phyloP scores from a whole-genome alignment of 2,888 invertebrate genomes.

The Polyommatus icarus region DNA sequence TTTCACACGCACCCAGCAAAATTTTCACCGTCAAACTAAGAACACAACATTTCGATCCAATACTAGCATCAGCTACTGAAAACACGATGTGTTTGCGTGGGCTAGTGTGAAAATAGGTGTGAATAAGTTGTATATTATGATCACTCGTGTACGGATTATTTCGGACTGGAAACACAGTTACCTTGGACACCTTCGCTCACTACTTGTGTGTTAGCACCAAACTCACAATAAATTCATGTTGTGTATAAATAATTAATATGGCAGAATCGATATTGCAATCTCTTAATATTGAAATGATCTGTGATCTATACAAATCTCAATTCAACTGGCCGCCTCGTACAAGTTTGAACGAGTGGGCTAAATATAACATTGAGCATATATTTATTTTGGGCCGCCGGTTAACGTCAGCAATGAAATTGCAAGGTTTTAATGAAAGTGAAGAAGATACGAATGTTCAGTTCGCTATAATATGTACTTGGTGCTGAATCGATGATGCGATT shows the following conservation, averaged over 20 bases:
- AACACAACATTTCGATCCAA: slow-evolving; percentile 78
- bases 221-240: slow-evolving; percentile 40
- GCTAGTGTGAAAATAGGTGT: slow-evolving; percentile 78
- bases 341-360: slow-evolving; percentile 72
- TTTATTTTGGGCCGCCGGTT: slow-evolving; percentile 76
- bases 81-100: slow-evolving; percentile 76
- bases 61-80: slow-evolving; percentile 72
- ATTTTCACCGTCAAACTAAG: slow-evolving; percentile 67
- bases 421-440: slow-evolving; percentile 42
- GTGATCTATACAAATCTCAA: slow-evolving; percentile 72
- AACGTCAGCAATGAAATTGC: slow-evolving; percentile 66
- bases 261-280: slow-evolving; percentile 49
- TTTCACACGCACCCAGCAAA: slow-evolving; percentile 63
- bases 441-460: slow-evolving; percentile 33
- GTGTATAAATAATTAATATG: slow-evolving; percentile 53
- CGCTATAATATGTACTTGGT: background rate
- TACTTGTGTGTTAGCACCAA: slow-evolving; percentile 42
- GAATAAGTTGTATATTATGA: slow-evolving; percentile 75
- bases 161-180: slow-evolving; percentile 68
- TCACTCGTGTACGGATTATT: slow-evolving; percentile 66
- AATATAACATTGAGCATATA: slow-evolving; percentile 78
- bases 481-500: background rate
- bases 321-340: slow-evolving; percentile 71
- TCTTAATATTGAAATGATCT: slow-evolving; percentile 59
- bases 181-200: slow-evolving; percentile 65